Percentiles rank a stretch among this genome's conserved stretches.
These are phyloP conservation scores for Ceraclea dissimilis DNA, from an alignment of 2,888 invertebrate genomes.

Conservation along the genomic window DNA sequence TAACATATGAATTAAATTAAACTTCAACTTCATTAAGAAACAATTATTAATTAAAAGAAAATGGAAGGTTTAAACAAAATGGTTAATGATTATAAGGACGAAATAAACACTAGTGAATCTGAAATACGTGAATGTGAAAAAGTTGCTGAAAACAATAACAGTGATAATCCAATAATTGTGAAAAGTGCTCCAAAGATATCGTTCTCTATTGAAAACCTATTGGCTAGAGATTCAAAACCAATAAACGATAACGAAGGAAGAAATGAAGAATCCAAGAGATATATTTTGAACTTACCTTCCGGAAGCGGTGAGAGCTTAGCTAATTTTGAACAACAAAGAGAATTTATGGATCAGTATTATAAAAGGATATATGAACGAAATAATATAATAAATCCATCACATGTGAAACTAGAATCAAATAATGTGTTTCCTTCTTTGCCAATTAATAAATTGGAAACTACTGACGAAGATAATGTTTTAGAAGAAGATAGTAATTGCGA, in stretches of 20 bases:
- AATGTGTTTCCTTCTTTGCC: no score
- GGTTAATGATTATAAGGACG: background rate
- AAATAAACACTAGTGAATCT: background rate
- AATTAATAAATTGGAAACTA: background rate
- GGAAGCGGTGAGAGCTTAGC: background rate
- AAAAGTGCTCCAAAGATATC: slow-evolving; percentile 17
- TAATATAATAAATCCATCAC: background rate
- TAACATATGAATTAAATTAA: no score
- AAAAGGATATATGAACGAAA: background rate
- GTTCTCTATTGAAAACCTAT: slow-evolving; percentile 22
- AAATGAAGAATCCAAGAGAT: background rate
- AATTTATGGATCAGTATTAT: background rate
- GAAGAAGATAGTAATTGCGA: slow-evolving; percentile 16
- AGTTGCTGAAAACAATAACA: background rate
- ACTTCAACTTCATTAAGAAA: background rate
- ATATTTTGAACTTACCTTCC: background rate
- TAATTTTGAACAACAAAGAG: background rate
- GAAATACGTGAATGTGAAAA: background rate
- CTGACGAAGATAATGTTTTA: background rate
- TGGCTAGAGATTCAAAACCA: slow-evolving; percentile 12
- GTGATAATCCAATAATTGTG: background rate
- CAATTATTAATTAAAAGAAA: background rate
- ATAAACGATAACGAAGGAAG: background rate
- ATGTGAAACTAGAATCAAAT: background rate
- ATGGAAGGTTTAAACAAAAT: background rate